Evolutionary conservation across 2,888 invertebrate genomes (phyloP).

Genomic region (Embidobia sp.): DNA sequence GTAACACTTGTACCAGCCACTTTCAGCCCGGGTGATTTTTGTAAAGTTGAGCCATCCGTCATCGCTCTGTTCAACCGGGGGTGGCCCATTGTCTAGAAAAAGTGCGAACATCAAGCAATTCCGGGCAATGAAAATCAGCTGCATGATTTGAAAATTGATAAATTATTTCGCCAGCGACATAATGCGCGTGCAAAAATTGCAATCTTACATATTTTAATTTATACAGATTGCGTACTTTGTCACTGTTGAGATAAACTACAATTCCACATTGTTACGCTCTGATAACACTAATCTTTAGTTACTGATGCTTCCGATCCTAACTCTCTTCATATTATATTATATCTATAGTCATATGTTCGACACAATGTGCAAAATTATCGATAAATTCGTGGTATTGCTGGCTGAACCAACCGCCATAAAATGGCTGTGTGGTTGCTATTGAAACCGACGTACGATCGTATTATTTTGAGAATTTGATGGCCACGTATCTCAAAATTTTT

Average conservation of each 20-base stretch:
- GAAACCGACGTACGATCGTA: conserved; percentile 68
- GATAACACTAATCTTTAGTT: conserved; percentile 81
- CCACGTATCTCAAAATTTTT: conserved; percentile 57
- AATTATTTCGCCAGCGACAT: no score
- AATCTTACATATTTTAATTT: conserved; percentile 2
- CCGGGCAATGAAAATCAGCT: conserved; percentile 52
- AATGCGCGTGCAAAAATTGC: background rate
- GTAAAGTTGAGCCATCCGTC: conserved; percentile 94
- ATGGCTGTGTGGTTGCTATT: conserved; percentile 76
- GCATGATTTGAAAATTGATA: no score
- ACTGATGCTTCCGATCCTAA: conserved; percentile 74
- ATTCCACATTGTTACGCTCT: conserved; percentile 79
- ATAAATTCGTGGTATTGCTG: conserved; percentile 76
- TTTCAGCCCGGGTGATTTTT: conserved; percentile 89
- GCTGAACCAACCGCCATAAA: conserved; percentile 72
- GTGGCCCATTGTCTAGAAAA: conserved; percentile 79
- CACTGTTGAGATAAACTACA: conserved; percentile 80
- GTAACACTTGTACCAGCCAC: conserved; percentile 96
- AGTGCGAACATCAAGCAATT: conserved; percentile 45
- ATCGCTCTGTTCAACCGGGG: conserved; percentile 86
- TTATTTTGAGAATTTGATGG: conserved; percentile 61
- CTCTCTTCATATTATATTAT: conserved; percentile 64
- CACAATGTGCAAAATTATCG: conserved; percentile 75
- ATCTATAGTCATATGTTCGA: conserved; percentile 69
- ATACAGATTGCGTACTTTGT: conserved; percentile 75